Conservation (phyloP, 2,113 vertebrate genomes). For the Lampris megalopsis region DNA sequence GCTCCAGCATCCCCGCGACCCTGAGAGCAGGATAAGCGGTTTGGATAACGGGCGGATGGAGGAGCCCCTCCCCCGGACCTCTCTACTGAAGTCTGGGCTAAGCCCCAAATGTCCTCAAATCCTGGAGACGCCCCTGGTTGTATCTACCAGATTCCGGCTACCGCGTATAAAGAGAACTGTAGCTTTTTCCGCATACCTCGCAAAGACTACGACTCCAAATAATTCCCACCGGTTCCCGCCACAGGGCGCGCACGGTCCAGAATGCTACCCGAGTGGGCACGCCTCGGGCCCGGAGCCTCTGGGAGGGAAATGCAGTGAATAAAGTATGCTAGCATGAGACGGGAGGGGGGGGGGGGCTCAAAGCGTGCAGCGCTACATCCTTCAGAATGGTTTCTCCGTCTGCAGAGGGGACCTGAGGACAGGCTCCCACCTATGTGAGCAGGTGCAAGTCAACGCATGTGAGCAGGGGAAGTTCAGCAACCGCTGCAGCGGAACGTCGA, state of each 20-base stretch:
- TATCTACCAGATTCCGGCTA: not conserved
- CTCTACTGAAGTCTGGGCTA: no score
- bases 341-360: slow-evolving; percentile 39
- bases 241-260: slow-evolving; percentile 25
- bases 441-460: slow-evolving; percentile 36
- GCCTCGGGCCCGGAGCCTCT: slow-evolving; percentile 60
- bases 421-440: slow-evolving; percentile 49
- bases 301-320: slow-evolving; percentile 53
- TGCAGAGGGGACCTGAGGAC: slow-evolving; percentile 57
- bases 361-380: slow-evolving; percentile 64
- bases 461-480: slow-evolving; percentile 8
- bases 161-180: not conserved
- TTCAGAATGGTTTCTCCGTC: slow-evolving; percentile 64
- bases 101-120: no score
- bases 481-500: not conserved
- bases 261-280: slow-evolving; percentile 46
- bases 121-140: not conserved
- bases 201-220: slow-evolving; percentile 36
- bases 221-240: slow-evolving; percentile 47
- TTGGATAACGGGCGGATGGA: no score
- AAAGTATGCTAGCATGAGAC: slow-evolving; percentile 49
- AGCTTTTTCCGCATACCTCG: not conserved
- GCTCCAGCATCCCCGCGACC: no score
- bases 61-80: no score
- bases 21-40: no score